phyloP scores from a whole-genome alignment of 2,797 vertebrate species.

The Acrossocheilus wenchowensis region DNA sequence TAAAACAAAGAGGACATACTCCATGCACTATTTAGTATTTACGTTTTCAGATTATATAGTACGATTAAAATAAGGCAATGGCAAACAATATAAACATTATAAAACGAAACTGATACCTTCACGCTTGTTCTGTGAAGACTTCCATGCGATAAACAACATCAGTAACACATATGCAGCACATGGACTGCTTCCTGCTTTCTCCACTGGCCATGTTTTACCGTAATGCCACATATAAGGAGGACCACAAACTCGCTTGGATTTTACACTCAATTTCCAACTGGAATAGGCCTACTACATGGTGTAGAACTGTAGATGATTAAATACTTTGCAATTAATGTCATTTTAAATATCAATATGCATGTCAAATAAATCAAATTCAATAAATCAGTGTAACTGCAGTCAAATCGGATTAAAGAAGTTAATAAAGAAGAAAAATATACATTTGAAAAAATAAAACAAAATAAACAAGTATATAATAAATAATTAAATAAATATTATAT shows the following conservation, averaged over 20 bases:
- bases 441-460: background rate
- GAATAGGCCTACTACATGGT: background rate
- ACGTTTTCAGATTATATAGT: background rate
- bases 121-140: background rate
- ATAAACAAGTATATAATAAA: background rate
- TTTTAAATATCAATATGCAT: background rate
- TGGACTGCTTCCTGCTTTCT: conserved; percentile 38
- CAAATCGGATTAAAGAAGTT: background rate
- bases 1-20: background rate
- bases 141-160: background rate
- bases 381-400: background rate
- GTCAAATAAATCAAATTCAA: background rate
- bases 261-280: background rate
- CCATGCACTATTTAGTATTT: background rate
- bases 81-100: background rate
- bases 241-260: background rate
- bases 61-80: background rate
- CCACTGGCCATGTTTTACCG: conserved; percentile 71
- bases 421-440: background rate
- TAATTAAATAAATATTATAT: no score
- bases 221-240: conserved; percentile 52
- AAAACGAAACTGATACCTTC: conserved; percentile 38
- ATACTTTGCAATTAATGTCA: background rate
- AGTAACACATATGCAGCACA: conserved; percentile 20
- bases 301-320: background rate